Evolutionary conservation across 2,888 invertebrate species (phyloP).

Genomic region (Anoplius nigerrimus): DNA sequence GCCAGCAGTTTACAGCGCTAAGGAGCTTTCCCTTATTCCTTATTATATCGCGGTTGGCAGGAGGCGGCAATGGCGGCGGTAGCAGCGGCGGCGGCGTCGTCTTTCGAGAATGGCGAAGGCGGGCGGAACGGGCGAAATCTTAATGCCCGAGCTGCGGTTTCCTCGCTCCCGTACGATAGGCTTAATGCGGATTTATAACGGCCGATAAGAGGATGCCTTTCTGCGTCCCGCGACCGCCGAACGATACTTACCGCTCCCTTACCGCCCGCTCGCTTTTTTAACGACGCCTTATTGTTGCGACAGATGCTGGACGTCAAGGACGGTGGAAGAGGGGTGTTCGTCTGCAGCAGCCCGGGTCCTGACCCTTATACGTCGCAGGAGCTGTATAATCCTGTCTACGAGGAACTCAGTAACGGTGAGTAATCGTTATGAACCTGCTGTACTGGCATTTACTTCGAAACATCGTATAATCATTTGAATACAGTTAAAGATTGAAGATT

Average conservation of each 20-base stretch:
- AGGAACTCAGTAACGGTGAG: constrained; percentile 84
- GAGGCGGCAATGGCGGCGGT: not conserved
- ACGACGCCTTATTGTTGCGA: constrained; percentile 36
- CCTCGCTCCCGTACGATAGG: constrained; percentile 10
- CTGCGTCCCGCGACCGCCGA: not conserved
- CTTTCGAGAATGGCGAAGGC: constrained; percentile 9
- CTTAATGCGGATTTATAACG: constrained; percentile 12
- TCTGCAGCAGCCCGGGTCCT: constrained; percentile 79
- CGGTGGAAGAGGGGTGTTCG: constrained; percentile 67
- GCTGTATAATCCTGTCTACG: constrained; percentile 87
- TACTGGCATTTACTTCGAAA: no score
- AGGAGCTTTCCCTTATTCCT: constrained; percentile 45
- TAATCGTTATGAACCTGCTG: constrained; percentile 43
- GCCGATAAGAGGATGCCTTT: constrained; percentile 5
- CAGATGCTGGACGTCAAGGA: constrained; percentile 73
- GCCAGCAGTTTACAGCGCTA: constrained; percentile 40
- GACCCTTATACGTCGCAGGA: constrained; percentile 81
- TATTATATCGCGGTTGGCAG: constrained; percentile 13
- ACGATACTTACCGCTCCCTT: not conserved
- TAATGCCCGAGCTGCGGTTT: constrained; percentile 12
- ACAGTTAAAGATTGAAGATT: no score
- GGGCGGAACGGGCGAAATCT: constrained; percentile 4
- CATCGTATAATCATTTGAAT: no score
- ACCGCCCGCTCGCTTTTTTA: constrained; percentile 16
- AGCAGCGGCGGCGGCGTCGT: constrained; percentile 5